phyloP scores from a whole-genome alignment of 2,113 vertebrate species.

The Bothrops jararaca region DNA sequence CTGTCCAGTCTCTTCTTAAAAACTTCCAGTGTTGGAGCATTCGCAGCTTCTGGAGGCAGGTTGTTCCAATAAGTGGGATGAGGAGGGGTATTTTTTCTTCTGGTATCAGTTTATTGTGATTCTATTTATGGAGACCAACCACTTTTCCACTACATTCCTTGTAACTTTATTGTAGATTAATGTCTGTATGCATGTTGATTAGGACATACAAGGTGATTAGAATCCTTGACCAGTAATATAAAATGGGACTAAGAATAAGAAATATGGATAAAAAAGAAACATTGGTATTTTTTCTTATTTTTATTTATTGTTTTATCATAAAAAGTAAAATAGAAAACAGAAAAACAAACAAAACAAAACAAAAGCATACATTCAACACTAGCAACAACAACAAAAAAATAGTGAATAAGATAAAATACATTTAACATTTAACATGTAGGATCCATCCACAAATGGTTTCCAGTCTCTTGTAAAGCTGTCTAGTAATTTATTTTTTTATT shows the following conservation, averaged over 20 bases:
- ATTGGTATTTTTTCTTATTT: neutral
- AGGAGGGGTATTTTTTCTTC: neutral
- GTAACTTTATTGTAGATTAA: neutral
- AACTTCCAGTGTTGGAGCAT: too few relatives aligned
- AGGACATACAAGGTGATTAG: neutral
- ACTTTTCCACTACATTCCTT: neutral
- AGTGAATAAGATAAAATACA: too few relatives aligned
- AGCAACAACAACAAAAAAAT: too few relatives aligned
- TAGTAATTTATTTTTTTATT: neutral
- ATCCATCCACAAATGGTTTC: too few relatives aligned
- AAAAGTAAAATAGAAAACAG: too few relatives aligned
- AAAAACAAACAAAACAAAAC: too few relatives aligned
- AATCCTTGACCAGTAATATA: neutral
- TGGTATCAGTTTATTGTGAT: neutral
- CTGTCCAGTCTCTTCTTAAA: too few relatives aligned
- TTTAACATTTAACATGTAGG: too few relatives aligned
- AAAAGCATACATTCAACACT: too few relatives aligned
- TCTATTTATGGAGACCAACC: neutral
- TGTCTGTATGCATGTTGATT: neutral
- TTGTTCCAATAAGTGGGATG: neutral
- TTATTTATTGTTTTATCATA: too few relatives aligned
- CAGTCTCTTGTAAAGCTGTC: too few relatives aligned
- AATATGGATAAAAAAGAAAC: neutral
- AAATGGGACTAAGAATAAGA: neutral
- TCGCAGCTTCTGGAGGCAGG: too few relatives aligned